phyloP scores from a whole-genome alignment of 2,888 invertebrate species.

The Geophilus truncorum region DNA sequence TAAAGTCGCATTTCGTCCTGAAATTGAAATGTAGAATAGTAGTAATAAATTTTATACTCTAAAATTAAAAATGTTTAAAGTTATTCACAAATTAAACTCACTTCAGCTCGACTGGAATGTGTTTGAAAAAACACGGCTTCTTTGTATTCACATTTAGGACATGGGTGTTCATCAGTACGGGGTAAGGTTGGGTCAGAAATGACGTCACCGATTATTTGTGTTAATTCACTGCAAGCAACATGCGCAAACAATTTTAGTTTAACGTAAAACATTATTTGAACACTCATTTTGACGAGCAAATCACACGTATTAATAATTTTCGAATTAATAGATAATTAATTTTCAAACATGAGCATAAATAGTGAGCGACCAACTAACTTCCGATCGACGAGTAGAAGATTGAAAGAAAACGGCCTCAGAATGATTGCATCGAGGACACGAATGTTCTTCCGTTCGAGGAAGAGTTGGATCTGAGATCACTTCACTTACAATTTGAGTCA shows the following conservation, averaged over 20 bases:
- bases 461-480: constrained; percentile 97
- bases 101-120: constrained; percentile 90
- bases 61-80: too few relatives aligned
- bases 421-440: constrained; percentile 92
- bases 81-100: constrained; percentile 42
- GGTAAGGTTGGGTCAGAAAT: constrained; percentile 97
- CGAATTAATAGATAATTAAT: too few relatives aligned
- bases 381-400: constrained; percentile 92
- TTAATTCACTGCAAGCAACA: constrained; percentile 67
- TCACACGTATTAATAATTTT: too few relatives aligned
- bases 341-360: too few relatives aligned
- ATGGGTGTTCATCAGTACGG: constrained; percentile 95
- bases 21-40: too few relatives aligned
- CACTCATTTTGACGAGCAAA: background rate
- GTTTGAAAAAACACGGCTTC: constrained; percentile 99
- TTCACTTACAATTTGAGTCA: constrained; percentile 97
- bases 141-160: constrained; percentile 88
- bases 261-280: background rate
- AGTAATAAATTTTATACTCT: too few relatives aligned
- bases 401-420: constrained; percentile 98
- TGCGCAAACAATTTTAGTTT: constrained; percentile 31
- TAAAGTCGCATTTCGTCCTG: constrained; percentile 94
- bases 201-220: constrained; percentile 97
- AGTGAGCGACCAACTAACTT: constrained; percentile 53
- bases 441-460: constrained; percentile 96